Percentiles rank a stretch among this genome's conserved stretches.
Conservation (phyloP, 2,113 vertebrate species). For the Aspidoscelis tigris region DNA sequence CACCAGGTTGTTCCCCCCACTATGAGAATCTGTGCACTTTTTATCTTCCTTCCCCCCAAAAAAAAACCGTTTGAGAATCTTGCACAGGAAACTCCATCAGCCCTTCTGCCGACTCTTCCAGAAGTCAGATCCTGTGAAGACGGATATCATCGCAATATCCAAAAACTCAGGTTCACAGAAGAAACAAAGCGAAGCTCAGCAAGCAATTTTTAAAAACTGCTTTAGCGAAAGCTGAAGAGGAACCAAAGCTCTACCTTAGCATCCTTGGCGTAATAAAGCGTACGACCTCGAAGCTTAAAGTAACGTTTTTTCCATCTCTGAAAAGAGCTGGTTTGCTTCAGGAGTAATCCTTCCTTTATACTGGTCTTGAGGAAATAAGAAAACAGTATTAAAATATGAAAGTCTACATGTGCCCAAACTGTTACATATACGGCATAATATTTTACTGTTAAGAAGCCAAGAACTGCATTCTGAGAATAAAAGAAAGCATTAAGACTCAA, state of each 20-base stretch:
- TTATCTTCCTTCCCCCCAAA: no score
- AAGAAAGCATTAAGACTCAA: background rate
- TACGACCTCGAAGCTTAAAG: constrained; percentile 96
- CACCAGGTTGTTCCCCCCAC: no score
- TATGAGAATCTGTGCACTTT: no score
- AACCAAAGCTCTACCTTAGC: constrained; percentile 85
- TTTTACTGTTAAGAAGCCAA: background rate
- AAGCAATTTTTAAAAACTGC: background rate
- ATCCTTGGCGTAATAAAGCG: constrained; percentile 98
- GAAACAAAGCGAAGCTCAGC: no score
- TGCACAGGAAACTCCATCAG: no score
- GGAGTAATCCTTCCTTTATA: constrained; percentile 93
- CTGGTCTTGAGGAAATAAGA: constrained; percentile 85
- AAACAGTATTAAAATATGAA: constrained; percentile 51
- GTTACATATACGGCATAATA: background rate
- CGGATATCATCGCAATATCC: no score
- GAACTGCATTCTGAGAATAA: background rate
- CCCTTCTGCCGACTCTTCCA: no score
- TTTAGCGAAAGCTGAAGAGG: background rate
- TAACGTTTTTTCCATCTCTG: constrained; percentile 98
- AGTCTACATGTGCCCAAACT: constrained; percentile 15
- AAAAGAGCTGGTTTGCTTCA: constrained; percentile 99
- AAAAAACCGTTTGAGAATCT: no score
- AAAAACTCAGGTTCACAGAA: no score
- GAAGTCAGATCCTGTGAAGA: no score